A percentile compares a stretch with the other conserved stretches of the same genome.
phyloP scores from a whole-genome alignment of 2,113 vertebrate genomes.

The Hydropotes inermis region DNA sequence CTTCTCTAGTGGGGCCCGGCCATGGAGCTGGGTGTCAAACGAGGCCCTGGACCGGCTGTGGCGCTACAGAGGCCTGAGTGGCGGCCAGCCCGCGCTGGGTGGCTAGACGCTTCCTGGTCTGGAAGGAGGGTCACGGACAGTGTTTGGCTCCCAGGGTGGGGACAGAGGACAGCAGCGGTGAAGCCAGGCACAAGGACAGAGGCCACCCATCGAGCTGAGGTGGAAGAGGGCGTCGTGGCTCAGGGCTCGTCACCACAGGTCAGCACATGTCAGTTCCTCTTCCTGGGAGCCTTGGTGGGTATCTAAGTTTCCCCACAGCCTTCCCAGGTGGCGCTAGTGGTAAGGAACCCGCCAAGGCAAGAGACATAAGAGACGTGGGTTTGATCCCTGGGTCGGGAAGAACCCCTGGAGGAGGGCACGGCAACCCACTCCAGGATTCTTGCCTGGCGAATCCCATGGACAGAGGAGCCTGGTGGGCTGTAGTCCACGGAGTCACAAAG shows the following conservation, averaged over 20 bases:
- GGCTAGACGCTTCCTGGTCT: neutral
- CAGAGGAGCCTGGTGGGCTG: neutral
- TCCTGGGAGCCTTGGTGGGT: neutral
- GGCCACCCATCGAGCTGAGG: neutral
- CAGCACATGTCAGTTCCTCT: neutral
- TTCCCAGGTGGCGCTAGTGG: neutral
- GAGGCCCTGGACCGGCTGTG: neutral
- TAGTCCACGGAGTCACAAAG: neutral
- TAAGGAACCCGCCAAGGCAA: neutral
- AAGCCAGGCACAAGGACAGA: neutral
- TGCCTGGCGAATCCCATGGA: neutral
- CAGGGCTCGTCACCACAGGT: neutral
- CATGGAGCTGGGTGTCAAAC: neutral
- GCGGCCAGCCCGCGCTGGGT: neutral
- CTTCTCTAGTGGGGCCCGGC: neutral
- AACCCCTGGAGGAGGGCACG: neutral
- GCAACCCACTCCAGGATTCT: neutral
- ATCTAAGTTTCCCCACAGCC: neutral
- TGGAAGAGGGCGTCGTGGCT: neutral
- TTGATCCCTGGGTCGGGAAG: neutral
- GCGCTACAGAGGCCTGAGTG: neutral
- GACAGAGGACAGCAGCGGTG: neutral
- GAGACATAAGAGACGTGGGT: neutral
- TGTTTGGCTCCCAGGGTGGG: neutral
- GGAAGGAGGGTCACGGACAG: neutral